These are phyloP conservation scores for Sphenopsis melanotis DNA, from an alignment of 2,797 vertebrate genomes.

Conservation along the genomic window DNA sequence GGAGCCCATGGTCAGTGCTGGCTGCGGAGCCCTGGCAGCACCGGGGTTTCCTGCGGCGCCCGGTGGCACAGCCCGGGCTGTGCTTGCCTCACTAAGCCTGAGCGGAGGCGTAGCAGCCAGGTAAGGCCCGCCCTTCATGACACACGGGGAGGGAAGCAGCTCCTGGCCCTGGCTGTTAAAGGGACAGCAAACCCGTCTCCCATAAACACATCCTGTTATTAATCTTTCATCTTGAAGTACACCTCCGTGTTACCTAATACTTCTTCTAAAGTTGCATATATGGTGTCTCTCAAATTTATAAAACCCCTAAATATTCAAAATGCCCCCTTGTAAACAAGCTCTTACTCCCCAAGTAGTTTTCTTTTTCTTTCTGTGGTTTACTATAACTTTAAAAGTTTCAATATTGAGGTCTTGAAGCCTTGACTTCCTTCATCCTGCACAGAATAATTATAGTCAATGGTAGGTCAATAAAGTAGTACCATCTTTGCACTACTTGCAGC, in stretches of 20 bases:
- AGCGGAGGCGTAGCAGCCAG: neutral
- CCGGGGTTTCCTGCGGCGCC: neutral
- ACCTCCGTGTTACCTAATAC: neutral
- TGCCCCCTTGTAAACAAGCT: neutral
- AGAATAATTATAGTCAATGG: neutral
- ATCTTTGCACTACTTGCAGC: neutral
- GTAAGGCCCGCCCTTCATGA: slow-evolving; percentile 12
- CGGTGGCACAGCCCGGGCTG: rapidly evolving
- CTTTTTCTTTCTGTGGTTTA: neutral
- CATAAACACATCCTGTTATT: neutral
- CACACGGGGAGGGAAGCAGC: neutral
- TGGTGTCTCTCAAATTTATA: neutral
- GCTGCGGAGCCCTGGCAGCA: neutral
- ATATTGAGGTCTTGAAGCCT: neutral
- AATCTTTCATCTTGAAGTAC: neutral
- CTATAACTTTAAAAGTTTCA: neutral
- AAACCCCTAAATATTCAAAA: neutral
- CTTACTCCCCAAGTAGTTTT: neutral
- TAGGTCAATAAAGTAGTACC: neutral
- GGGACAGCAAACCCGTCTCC: neutral
- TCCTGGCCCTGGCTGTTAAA: neutral
- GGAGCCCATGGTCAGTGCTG: neutral
- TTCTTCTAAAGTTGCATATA: neutral
- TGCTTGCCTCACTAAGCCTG: neutral
- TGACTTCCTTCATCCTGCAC: neutral